A percentile compares a stretch with the other conserved stretches of the same genome.
phyloP scores from a whole-genome alignment of 2,797 vertebrate genomes.

The Eurystomus glaucurus region DNA sequence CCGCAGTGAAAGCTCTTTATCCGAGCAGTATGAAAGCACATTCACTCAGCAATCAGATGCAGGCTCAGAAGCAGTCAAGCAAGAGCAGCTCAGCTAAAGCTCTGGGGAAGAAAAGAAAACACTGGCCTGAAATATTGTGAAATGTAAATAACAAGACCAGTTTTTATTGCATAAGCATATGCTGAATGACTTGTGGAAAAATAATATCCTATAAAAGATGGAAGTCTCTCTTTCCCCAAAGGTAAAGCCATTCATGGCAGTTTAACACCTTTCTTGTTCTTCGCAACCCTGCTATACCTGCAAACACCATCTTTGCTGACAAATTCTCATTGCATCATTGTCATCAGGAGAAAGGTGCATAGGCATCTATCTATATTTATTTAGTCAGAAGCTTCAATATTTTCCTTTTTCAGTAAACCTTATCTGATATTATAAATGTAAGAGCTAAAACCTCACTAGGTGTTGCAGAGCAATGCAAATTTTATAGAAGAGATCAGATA shows the following conservation, averaged over 20 bases:
- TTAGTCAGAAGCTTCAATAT: slow-evolving; percentile 11
- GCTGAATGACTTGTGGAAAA: slow-evolving; percentile 1
- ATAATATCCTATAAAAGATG: background rate
- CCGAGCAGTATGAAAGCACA: slow-evolving; percentile 8
- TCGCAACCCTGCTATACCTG: background rate
- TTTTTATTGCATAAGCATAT: slow-evolving; percentile 22
- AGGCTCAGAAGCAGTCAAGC: slow-evolving; percentile 51
- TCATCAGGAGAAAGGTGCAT: background rate
- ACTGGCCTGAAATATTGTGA: slow-evolving; percentile 31
- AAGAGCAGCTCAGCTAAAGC: slow-evolving; percentile 62
- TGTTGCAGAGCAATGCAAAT: background rate
- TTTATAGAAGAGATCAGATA: background rate
- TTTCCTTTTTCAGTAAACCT: slow-evolving; percentile 17
- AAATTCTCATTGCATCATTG: background rate
- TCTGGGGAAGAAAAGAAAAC: slow-evolving; percentile 65
- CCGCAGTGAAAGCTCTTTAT: slow-evolving; percentile 36
- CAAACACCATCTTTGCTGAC: background rate
- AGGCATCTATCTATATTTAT: background rate
- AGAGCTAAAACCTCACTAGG: slow-evolving; percentile 8
- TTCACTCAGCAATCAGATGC: slow-evolving; percentile 30
- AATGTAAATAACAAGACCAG: slow-evolving; percentile 57
- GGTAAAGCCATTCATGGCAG: background rate
- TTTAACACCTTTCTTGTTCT: slow-evolving; percentile 5
- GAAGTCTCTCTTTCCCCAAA: background rate
- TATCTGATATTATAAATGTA: background rate